Percentiles rank a stretch among this genome's conserved stretches.
These are phyloP conservation scores for Drosophila serrata DNA, from an alignment of 1,140 invertebrate genomes.

Conservation along the genomic window DNA sequence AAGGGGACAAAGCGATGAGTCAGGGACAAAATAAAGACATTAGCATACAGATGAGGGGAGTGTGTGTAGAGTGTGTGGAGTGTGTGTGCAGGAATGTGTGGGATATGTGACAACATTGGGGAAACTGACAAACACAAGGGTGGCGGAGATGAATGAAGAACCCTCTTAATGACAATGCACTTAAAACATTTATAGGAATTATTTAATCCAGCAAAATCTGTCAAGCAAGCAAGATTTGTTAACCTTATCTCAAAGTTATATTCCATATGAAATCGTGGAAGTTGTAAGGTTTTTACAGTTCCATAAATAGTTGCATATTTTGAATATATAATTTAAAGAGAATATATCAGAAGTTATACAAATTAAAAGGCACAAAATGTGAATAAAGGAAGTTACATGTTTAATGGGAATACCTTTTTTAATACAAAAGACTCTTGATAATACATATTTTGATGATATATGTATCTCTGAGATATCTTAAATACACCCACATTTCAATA, in stretches of 20 bases:
- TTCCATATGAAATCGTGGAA: too few relatives aligned
- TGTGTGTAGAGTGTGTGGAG: neutral
- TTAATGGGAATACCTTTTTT: too few relatives aligned
- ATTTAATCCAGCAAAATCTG: constrained; percentile 6
- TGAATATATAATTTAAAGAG: neutral
- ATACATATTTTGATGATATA: neutral
- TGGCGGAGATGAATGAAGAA: neutral
- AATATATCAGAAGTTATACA: too few relatives aligned
- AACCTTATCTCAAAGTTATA: too few relatives aligned
- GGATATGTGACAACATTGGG: neutral
- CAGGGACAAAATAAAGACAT: constrained; percentile 49
- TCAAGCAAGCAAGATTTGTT: neutral
- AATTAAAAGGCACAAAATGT: neutral
- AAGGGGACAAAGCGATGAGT: neutral
- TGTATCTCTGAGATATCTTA: neutral
- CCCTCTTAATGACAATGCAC: neutral
- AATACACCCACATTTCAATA: neutral
- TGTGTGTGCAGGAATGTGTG: neutral
- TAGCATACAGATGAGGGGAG: constrained; percentile 28
- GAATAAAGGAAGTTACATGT: too few relatives aligned
- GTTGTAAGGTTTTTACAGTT: too few relatives aligned
- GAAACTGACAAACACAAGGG: too few relatives aligned
- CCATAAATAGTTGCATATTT: neutral
- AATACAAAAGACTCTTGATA: neutral
- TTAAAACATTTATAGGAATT: constrained; percentile 17